Base-by-base conservation (phyloP, 1,140 invertebrate genomes). In the Sycophaga agraensis region DNA sequence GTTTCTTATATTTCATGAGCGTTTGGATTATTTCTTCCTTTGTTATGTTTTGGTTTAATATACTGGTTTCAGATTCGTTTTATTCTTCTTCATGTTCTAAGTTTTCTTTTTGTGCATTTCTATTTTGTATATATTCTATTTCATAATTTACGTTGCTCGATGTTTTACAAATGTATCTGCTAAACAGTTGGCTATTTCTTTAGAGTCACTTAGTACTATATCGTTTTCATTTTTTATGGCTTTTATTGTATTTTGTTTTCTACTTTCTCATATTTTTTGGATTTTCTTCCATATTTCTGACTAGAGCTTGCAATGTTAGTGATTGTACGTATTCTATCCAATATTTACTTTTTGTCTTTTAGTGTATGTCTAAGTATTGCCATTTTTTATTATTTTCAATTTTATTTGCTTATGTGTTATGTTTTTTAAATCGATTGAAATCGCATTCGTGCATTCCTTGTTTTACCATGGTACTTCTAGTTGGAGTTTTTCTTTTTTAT, bases 71-170 rank as follows among this genome's bases (percentile, higher is more conserved):
- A 39, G 6, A 2, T n/a, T 2, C 12, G 24, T 31, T 48, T 31
- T 4, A 6, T 31, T n/a, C 4, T 22, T 31, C 8, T 2, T 28
- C 8, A 16, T 28, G 24, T 28, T 48, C 16, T 28, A 31, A 16
- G 1, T 37, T 51, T 51, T 11, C 12, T 28, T 66, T 74, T 69
- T 26, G 54, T 55, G 12, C 58, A 4, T 56, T 54, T 67, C 22
- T 35, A 21, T n/a, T 42, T n/a, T n/a, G n/a, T n/a, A n/a, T n/a
- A n/a, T n/a, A n/a, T n/a, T n/a, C n/a, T n/a, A n/a, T n/a, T n/a
- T 64, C 45, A 43, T 70, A 68, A 56, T 72, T 73, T n/a, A 26
- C 8, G 8, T 69, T 65, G 21, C 63, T 66, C 5, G 70, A 73
- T 59, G 68, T 72, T 19, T 42, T 19, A 12, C 64, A 62, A 70